Conservation (phyloP, 2,113 vertebrate species). For the Oncorhynchus keta region DNA sequence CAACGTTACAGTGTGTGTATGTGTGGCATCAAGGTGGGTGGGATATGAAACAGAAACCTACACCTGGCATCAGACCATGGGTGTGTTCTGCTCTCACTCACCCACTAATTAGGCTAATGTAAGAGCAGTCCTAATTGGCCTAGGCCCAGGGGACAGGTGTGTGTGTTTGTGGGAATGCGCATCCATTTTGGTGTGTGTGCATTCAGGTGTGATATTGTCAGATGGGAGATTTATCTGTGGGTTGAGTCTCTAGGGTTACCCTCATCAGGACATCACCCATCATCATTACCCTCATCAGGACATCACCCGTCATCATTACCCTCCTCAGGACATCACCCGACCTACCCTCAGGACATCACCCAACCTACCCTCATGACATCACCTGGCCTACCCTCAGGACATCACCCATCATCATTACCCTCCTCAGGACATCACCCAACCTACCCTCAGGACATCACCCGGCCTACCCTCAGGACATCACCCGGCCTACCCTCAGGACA, state of each 20-base stretch:
- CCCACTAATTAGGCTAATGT: constrained; percentile 73
- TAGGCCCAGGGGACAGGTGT: constrained; percentile 1
- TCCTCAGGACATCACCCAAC: too few species aligned
- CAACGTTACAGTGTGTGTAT: not conserved
- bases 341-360: too few species aligned
- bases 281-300: too few species aligned
- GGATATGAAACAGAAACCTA: constrained; percentile 55
- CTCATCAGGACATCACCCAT: not conserved
- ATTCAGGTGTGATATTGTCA: constrained; percentile 46
- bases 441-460: too few species aligned
- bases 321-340: too few species aligned
- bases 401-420: too few species aligned
- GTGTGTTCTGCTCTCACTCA: constrained; percentile 35
- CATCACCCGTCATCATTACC: too few species aligned
- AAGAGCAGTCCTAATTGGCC: constrained; percentile 53
- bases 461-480: too few species aligned
- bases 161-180: not conserved
- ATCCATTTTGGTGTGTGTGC: constrained; percentile 2
- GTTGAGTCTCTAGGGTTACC: constrained; percentile 54
- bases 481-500: too few species aligned
- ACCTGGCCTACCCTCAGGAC: too few species aligned
- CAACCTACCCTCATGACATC: too few species aligned
- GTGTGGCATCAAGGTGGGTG: constrained; percentile 10
- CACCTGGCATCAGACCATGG: constrained; percentile 26
- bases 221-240: constrained; percentile 56